Conservation (phyloP, 2,888 invertebrate genomes). For the Euzetes globulus region DNA sequence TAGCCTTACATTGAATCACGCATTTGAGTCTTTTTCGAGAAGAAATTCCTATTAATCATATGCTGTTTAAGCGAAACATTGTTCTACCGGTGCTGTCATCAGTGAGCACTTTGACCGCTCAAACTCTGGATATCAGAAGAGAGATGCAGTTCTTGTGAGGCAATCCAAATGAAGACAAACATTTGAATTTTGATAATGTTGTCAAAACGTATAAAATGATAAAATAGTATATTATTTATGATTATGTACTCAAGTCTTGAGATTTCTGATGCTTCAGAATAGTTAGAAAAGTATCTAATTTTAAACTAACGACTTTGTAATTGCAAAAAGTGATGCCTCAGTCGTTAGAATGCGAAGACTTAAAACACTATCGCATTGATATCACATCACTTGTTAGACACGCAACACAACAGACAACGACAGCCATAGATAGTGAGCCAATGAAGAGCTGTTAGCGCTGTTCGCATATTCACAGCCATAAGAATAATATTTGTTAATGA, state of each 20-base stretch:
- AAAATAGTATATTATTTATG: neutral
- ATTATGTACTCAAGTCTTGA: conserved; percentile 6
- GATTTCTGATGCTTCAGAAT: neutral
- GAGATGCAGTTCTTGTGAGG: neutral
- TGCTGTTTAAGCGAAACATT: neutral
- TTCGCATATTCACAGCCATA: neutral
- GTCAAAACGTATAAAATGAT: conserved; percentile 7
- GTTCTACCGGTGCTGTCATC: neutral
- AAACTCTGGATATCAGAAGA: neutral
- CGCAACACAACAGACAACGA: neutral
- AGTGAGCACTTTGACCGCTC: neutral
- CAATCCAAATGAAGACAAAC: neutral
- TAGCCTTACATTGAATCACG: neutral
- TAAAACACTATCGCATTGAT: neutral
- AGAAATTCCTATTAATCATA: neutral
- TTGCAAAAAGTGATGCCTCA: neutral
- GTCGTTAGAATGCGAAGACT: neutral
- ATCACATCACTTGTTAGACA: conserved; percentile 3
- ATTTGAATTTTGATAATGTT: neutral
- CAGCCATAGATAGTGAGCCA: neutral
- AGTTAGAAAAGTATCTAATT: neutral
- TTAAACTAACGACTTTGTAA: neutral
- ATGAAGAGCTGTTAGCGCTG: neutral
- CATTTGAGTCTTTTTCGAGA: neutral
- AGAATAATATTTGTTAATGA: conserved; percentile 4